Conservation (phyloP, 2,113 vertebrate species). For the Myrmecophaga tridactyla region DNA sequence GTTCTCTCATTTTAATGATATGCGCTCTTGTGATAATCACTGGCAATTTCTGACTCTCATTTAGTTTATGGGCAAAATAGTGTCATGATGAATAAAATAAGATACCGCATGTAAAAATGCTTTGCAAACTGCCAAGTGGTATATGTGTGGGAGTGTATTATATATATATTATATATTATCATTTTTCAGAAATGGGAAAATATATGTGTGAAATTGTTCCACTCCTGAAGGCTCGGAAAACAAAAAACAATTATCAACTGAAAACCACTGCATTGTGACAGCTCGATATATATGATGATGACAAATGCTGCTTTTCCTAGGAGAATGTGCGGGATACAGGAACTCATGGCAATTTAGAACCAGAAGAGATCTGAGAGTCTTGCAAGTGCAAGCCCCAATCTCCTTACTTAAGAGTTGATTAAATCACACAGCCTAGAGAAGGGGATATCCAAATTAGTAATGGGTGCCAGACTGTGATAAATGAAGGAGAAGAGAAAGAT, state of each 20-base stretch:
- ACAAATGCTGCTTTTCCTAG: not conserved
- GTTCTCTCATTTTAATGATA: not conserved
- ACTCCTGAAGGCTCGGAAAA: not conserved
- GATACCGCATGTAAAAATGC: not conserved
- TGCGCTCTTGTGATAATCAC: not conserved
- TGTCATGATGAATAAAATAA: not conserved
- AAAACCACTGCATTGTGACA: not conserved
- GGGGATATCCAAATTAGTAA: not conserved
- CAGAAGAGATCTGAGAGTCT: not conserved
- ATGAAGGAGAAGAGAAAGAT: not conserved
- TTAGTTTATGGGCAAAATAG: not conserved
- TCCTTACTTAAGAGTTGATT: not conserved
- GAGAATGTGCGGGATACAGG: not conserved
- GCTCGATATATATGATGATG: not conserved
- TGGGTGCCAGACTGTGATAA: not conserved
- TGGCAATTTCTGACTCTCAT: not conserved
- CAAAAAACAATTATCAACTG: not conserved
- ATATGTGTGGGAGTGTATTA: not conserved
- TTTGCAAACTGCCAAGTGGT: not conserved
- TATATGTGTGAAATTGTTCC: not conserved
- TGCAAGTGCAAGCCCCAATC: not conserved
- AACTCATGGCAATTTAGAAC: not conserved
- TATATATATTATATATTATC: not conserved
- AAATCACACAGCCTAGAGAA: not conserved
- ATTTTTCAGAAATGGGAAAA: not conserved